Base-by-base conservation (phyloP, 2,113 vertebrate genomes). In the Scomber japonicus region DNA sequence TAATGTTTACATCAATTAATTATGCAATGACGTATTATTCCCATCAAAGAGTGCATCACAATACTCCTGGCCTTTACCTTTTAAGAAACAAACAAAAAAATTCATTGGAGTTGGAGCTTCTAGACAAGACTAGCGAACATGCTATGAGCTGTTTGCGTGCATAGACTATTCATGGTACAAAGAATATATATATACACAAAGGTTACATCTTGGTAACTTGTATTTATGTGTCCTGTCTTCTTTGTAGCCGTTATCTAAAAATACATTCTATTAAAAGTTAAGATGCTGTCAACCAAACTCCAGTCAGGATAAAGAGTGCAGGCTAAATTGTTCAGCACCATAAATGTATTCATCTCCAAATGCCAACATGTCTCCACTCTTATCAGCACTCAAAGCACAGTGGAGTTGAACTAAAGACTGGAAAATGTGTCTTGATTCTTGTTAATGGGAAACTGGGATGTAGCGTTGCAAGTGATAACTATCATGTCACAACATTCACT, bases 261-360 rank as follows among this genome's bases (percentile, higher is more conserved):
- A 27, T 62, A 62, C 61, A 44, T 31, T 31, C 61, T 53, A 48
- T 74, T 40, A 84, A 78, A 27, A 27, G 24, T 27, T 77, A 46
- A 71, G 56, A 19, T 19, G 19, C 54, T 50, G 44, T 71, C 62
- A 60, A 12, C 30, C 49, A 67, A 54, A 40, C 54, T 56, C 81
- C 54, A 71, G 40, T 74, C 49, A 78, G 54, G 48, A 83, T 73
- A 69, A 76, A 48, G 50, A 72, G 62, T 44, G 62, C 45, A 69
- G 49, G 46, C 13, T 49, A 51, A 56, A 80, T 67, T 62, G 73
- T 67, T 73, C 10, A 51, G 30, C 19, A 55, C 44, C 21, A 53
- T 16, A 64, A 63, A 73, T 51, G 7, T 46, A 56, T 64, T 69
- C 16, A 53, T 46, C n/a, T 65, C 59, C 59, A 24, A 40, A 79